Conservation (phyloP, 1,140 invertebrate genomes). For the Phymastichus coffea region DNA sequence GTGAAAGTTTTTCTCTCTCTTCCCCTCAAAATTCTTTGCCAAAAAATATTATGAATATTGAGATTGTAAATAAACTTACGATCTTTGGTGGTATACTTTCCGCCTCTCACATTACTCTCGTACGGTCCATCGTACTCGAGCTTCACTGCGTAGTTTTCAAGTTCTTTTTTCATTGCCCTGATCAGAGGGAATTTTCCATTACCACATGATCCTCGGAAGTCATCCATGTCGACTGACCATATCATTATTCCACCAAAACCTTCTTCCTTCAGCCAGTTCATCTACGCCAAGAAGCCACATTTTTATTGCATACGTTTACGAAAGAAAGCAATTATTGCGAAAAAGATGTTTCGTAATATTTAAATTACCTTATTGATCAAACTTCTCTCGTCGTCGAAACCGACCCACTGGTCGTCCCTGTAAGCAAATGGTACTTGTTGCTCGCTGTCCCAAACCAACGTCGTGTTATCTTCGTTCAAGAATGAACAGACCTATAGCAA, state of each 20-base stretch:
- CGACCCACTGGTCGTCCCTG: constrained; percentile 89
- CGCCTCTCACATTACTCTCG: constrained; percentile 68
- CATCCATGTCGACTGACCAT: constrained; percentile 96
- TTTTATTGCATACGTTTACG: neutral
- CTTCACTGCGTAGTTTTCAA: constrained; percentile 79
- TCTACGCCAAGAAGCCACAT: constrained; percentile 58
- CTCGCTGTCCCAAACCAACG: constrained; percentile 93
- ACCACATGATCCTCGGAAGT: constrained; percentile 88
- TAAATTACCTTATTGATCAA: constrained; percentile 82
- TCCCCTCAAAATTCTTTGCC: too few species aligned
- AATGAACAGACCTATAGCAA: constrained; percentile 79
- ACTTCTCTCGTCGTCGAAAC: constrained; percentile 92
- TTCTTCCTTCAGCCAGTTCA: constrained; percentile 90
- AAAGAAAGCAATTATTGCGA: neutral
- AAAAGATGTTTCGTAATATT: neutral
- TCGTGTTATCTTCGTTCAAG: constrained; percentile 86
- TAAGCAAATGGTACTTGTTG: constrained; percentile 95
- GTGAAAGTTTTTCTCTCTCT: too few species aligned
- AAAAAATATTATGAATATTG: too few species aligned
- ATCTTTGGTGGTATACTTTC: constrained; percentile 82
- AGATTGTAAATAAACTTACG: too few species aligned
- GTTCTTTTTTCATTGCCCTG: constrained; percentile 81
- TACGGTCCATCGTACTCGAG: constrained; percentile 87
- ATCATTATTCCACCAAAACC: constrained; percentile 96
- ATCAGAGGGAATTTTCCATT: constrained; percentile 88